A percentile compares a stretch with the other conserved stretches of the same genome.
Conservation (phyloP, 2,113 vertebrate genomes). For the Tenrec ecaudatus region DNA sequence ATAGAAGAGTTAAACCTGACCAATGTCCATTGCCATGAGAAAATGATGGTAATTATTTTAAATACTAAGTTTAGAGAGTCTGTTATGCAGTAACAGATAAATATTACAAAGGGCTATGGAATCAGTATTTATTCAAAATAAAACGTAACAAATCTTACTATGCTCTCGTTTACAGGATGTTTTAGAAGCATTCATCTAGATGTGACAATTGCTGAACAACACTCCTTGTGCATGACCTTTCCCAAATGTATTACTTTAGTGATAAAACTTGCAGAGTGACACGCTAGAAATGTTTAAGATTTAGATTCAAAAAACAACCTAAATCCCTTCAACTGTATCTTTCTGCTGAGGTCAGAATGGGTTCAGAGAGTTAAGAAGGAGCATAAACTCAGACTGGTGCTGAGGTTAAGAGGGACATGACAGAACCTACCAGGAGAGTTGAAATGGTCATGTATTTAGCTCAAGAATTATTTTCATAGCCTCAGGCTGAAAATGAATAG, state of each 20-base stretch:
- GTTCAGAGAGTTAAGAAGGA: background rate
- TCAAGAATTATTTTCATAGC: background rate
- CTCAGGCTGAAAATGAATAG: background rate
- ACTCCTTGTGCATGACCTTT: background rate
- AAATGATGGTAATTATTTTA: background rate
- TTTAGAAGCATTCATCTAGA: background rate
- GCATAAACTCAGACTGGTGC: background rate
- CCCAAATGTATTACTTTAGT: background rate
- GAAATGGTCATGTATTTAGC: background rate
- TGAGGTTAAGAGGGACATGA: background rate
- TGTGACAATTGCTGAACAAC: background rate
- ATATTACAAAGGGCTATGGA: background rate
- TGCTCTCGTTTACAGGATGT: background rate
- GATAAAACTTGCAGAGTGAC: background rate
- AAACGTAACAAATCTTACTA: background rate
- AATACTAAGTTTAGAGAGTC: background rate
- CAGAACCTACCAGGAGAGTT: background rate
- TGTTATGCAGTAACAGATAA: background rate
- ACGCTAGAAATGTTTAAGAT: background rate
- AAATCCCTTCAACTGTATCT: background rate
- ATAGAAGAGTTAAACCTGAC: background rate
- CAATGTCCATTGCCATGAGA: background rate
- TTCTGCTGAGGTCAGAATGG: slow-evolving; percentile 6
- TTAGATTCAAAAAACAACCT: too few relatives aligned
- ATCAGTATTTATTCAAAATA: background rate